phyloP scores from a whole-genome alignment of 2,888 invertebrate genomes.

The Empis stercorea region DNA sequence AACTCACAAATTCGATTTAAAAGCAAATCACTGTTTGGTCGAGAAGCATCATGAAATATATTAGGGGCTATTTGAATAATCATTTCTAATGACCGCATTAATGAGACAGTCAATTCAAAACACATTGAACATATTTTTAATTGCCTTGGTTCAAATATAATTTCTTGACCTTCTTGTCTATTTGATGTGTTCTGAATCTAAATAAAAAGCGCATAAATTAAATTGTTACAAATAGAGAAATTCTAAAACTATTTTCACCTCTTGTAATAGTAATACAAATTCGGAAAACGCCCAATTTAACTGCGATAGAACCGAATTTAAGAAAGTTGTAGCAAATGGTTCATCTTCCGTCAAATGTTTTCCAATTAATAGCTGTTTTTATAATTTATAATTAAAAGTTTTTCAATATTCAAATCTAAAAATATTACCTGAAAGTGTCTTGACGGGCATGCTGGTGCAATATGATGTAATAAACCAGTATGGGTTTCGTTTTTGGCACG shows the following conservation, averaged over 20 bases:
- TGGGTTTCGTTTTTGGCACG: constrained; percentile 34
- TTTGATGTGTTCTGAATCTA: constrained; percentile 51
- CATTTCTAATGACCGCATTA: constrained; percentile 72
- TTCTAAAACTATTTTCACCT: constrained; percentile 46
- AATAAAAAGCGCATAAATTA: constrained; percentile 3
- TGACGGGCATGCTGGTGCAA: constrained; percentile 34
- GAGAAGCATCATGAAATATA: constrained; percentile 49
- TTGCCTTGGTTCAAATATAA: constrained; percentile 60
- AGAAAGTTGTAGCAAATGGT: constrained; percentile 50
- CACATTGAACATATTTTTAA: constrained; percentile 73
- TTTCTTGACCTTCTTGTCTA: constrained; percentile 38
- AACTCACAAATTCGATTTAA: constrained; percentile 57
- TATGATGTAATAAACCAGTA: constrained; percentile 33
- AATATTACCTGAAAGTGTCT: constrained; percentile 25
- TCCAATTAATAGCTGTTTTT: constrained; percentile 52
- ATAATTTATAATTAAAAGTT: constrained; percentile 39
- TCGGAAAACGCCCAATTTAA: constrained; percentile 83
- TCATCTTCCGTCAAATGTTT: constrained; percentile 48
- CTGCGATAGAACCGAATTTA: constrained; percentile 68
- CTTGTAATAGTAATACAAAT: constrained; percentile 72
- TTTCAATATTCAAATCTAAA: constrained; percentile 38
- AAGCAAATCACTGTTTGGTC: constrained; percentile 57
- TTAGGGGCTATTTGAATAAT: constrained; percentile 50
- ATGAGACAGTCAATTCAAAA: constrained; percentile 64
- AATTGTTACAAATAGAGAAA: background rate